Evolutionary conservation across 2,113 vertebrate genomes (phyloP), one percentile per base, ranked within the genome.

Genomic region (Ammospiza caudacuta): DNA sequence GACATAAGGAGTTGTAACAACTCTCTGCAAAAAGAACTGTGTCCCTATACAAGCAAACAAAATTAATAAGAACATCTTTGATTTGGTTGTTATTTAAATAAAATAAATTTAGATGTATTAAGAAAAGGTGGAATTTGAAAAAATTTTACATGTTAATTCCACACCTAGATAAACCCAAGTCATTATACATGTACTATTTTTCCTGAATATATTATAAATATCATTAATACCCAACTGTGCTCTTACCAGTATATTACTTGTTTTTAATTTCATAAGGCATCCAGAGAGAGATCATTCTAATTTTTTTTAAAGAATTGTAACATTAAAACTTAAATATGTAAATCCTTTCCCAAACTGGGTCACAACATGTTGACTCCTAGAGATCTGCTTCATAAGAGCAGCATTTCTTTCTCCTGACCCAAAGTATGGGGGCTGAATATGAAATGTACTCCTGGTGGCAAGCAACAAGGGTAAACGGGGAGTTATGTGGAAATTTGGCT

Each of bases 391-490:
- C 61, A 8, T 61, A 67, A 24, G 33, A 59, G 51, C 55, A 78
- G 11, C 2, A 2, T 19, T 6, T 33, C 64, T 19, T 51, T 74
- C 39, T 55, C 29, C 39, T 74, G 33, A 49, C 15, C 15, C 54
- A 15, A 72, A 35, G 6, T 9, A 27, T 16, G 10, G 51, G 79
- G 23, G 37, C 4, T 61, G n/a, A 61, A 35, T 31, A 27, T 27
- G 29, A 84, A 82, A 82, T 41, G n/a, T 9, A 16, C 12, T 21
- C 8, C 46, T 59, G 29, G n/a, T 52, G 35, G 28, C 49, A 81
- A 46, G n/a, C 1, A 4, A 12, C 25, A 47, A 33, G 5, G 22
- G 15, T 35, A 23, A 63, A 69, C 0, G 0, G 22, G 14, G 11
- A 73, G 7, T n/a, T 31, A 11, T 10, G 10, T 49, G 27, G 27